Conservation (phyloP, 92 coral and sea anemone species). For the Paragorgia papillata region DNA sequence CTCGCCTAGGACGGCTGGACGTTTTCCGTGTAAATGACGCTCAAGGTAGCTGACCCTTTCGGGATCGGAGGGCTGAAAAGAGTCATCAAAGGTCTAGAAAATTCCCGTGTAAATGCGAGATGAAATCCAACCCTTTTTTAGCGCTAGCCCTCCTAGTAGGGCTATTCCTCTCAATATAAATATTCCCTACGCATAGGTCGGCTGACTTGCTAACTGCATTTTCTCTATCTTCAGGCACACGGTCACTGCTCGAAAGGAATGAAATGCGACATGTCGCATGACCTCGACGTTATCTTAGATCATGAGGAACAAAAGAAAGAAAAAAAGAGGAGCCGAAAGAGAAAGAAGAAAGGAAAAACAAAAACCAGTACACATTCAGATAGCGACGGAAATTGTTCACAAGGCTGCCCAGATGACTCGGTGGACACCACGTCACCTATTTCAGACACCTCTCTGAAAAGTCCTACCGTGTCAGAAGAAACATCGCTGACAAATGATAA, state of each 20-base stretch:
- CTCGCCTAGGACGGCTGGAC: too few relatives aligned
- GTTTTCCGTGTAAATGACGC: too few relatives aligned
- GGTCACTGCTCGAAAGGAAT: conserved; percentile 85
- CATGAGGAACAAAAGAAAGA: conserved; percentile 58
- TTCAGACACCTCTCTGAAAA: neutral
- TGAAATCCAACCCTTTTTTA: too few relatives aligned
- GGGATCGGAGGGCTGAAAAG: too few relatives aligned
- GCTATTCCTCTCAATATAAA: too few relatives aligned
- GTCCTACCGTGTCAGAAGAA: neutral
- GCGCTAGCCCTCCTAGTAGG: too few relatives aligned
- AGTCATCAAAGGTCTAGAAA: too few relatives aligned
- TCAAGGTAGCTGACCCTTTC: too few relatives aligned
- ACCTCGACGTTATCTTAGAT: conserved; percentile 83
- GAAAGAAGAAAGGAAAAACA: conserved; percentile 48
- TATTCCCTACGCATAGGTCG: too few relatives aligned
- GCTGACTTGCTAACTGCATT: neutral
- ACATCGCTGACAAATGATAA: neutral
- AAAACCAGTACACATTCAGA: conserved; percentile 6
- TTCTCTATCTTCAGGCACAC: conserved; percentile 63
- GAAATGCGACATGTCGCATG: conserved; percentile 82
- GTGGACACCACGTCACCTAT: neutral
- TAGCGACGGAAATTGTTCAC: neutral
- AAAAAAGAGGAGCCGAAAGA: conserved; percentile 59
- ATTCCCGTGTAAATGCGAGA: too few relatives aligned
- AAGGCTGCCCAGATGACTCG: neutral